A percentile compares a stretch with the other conserved stretches of the same genome.
These are phyloP conservation scores for Pegea sp. DNA, from an alignment of 23 tunicate species.

Conservation along the genomic window DNA sequence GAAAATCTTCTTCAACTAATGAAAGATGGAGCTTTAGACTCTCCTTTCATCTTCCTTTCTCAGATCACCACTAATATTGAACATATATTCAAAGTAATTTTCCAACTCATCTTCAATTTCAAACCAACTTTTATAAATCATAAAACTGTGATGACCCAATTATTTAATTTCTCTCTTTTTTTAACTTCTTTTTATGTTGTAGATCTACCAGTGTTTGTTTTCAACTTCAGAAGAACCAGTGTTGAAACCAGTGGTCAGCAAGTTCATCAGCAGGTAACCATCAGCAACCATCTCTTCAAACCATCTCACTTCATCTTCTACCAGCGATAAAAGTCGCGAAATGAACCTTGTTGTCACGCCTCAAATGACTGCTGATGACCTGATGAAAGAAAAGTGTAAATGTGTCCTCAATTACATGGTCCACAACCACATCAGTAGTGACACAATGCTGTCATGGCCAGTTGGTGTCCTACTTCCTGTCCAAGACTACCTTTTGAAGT, in stretches of 20 bases:
- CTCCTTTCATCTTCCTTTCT: conserved; percentile 48
- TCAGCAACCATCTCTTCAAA: too few relatives aligned
- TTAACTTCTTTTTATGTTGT: background rate
- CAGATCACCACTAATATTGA: conserved; percentile 32
- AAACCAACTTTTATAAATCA: background rate
- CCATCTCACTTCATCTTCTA: too few relatives aligned
- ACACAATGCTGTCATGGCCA: conserved; percentile 25
- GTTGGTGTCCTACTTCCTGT: conserved; percentile 62
- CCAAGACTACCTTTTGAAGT: conserved; percentile 10
- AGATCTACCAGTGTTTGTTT: conserved; percentile 61
- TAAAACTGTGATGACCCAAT: conserved; percentile 1
- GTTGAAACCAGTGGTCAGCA: too few relatives aligned
- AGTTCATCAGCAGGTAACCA: too few relatives aligned
- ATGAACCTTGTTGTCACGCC: too few relatives aligned
- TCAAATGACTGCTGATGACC: too few relatives aligned
- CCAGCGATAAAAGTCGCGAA: too few relatives aligned
- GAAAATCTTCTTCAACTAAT: conserved; percentile 14
- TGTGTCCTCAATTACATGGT: too few relatives aligned
- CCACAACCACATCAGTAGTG: background rate
- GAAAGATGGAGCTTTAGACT: conserved; percentile 1
- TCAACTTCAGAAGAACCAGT: conserved; percentile 13
- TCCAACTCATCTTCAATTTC: background rate
- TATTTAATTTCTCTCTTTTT: background rate
- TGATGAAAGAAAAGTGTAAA: too few relatives aligned
- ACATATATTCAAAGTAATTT: conserved; percentile 29